Percentiles rank a stretch among this genome's conserved stretches.
These are phyloP conservation scores for Etheostoma spectabile DNA, from an alignment of 2,113 vertebrate species.

Conservation along the genomic window DNA sequence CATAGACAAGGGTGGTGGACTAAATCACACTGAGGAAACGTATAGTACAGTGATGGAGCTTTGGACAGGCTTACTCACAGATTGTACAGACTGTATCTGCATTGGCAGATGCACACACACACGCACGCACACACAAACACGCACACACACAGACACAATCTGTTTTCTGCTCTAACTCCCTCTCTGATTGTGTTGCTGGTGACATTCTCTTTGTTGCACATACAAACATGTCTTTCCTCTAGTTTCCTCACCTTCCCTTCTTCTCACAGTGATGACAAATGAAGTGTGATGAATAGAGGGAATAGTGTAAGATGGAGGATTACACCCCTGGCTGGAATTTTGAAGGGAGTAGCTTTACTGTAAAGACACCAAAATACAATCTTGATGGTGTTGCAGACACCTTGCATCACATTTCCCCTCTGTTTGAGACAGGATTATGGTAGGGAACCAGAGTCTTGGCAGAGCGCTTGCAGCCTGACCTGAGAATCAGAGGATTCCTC, in stretches of 20 bases:
- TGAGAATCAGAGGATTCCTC: conserved; percentile 67
- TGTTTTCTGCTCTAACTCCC: conserved; percentile 43
- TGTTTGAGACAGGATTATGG: conserved; percentile 74
- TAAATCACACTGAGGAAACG: conserved; percentile 24
- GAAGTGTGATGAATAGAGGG: conserved; percentile 78
- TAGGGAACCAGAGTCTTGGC: conserved; percentile 67
- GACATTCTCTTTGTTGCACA: conserved; percentile 71
- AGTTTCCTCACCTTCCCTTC: conserved; percentile 80
- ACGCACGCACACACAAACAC: neutral
- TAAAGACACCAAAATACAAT: conserved; percentile 78
- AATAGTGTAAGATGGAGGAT: conserved; percentile 77
- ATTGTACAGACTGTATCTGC: conserved; percentile 28
- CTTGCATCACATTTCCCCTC: conserved; percentile 80
- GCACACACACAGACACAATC: conserved; percentile 12
- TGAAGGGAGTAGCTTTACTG: conserved; percentile 77
- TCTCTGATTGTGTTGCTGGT: conserved; percentile 59
- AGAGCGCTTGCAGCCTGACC: conserved; percentile 67
- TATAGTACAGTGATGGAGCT: conserved; percentile 19
- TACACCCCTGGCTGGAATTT: conserved; percentile 79
- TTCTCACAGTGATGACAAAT: conserved; percentile 76
- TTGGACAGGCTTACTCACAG: conserved; percentile 9
- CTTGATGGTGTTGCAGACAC: conserved; percentile 78
- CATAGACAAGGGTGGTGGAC: neutral
- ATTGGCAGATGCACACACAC: conserved; percentile 22
- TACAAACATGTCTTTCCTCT: conserved; percentile 77